These are phyloP conservation scores for Alviniconcha strummeri DNA, from an alignment of 2,888 invertebrate genomes.

Conservation along the genomic window DNA sequence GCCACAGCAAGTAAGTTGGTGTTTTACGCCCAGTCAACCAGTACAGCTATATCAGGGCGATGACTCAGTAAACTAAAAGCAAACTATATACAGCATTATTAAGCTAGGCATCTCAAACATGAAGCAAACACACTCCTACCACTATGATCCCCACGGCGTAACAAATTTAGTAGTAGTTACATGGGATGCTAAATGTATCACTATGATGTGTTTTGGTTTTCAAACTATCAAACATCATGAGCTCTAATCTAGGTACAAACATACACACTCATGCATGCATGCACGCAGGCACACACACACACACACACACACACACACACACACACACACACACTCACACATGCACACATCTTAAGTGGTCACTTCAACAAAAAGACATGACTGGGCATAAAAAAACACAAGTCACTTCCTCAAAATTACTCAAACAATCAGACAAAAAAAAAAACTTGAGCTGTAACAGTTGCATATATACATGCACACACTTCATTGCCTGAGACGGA, in stretches of 20 bases:
- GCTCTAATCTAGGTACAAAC: neutral
- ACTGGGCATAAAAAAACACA: too few species aligned
- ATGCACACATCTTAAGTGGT: neutral
- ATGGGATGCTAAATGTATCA: neutral
- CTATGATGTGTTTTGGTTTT: neutral
- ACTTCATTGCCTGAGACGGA: too few species aligned
- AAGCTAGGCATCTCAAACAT: too few species aligned
- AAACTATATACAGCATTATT: neutral
- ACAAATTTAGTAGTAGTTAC: neutral
- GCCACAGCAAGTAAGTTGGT: too few species aligned
- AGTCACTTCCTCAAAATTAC: too few species aligned
- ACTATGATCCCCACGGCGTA: neutral
- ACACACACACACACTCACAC: neutral
- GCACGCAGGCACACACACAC: neutral
- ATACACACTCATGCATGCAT: neutral
- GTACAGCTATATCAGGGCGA: neutral
- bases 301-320: slow-evolving; percentile 14
- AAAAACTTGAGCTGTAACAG: too few species aligned
- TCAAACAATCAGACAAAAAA: too few species aligned
- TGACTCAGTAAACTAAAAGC: neutral
- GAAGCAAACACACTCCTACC: too few species aligned
- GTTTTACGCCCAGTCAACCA: neutral
- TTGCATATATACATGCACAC: too few species aligned
- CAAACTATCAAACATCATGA: too few species aligned
- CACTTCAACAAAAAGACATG: too few species aligned